Evolutionary conservation across 2,888 invertebrate species (phyloP).

Genomic region (Andrena hattorfiana): DNA sequence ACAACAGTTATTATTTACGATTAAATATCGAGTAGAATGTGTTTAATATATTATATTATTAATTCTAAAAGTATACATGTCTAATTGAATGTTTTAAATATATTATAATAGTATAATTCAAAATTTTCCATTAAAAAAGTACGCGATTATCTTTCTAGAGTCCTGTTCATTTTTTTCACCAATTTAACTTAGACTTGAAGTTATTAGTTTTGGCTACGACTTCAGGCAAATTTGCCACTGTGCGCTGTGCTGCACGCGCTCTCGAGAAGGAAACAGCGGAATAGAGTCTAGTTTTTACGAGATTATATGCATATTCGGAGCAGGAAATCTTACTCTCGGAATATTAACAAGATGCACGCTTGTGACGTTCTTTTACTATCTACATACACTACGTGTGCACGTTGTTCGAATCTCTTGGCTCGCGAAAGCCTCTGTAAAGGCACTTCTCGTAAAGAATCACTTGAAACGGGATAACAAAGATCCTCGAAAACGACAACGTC

Average conservation of each 20-base stretch:
- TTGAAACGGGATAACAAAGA: neutral
- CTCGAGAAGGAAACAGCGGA: neutral
- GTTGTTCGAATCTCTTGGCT: neutral
- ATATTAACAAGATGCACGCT: neutral
- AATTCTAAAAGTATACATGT: too few species aligned
- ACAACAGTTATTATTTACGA: too few species aligned
- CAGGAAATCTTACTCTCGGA: neutral
- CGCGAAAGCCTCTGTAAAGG: neutral
- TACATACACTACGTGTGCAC: neutral
- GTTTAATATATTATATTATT: too few species aligned
- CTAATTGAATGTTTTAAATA: too few species aligned
- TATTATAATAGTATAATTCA: too few species aligned
- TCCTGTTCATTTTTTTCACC: too few species aligned
- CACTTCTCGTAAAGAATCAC: neutral
- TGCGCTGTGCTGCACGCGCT: neutral
- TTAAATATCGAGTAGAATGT: too few species aligned
- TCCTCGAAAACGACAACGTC: constrained; percentile 6
- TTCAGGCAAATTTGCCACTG: too few species aligned
- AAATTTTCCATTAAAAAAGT: too few species aligned
- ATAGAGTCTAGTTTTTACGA: neutral
- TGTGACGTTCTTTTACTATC: neutral
- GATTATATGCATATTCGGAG: neutral
- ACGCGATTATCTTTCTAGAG: too few species aligned
- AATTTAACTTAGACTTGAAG: too few species aligned
- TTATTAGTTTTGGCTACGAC: too few species aligned